phyloP scores from a whole-genome alignment of 1,140 invertebrate genomes.

The Conus betulinus region DNA sequence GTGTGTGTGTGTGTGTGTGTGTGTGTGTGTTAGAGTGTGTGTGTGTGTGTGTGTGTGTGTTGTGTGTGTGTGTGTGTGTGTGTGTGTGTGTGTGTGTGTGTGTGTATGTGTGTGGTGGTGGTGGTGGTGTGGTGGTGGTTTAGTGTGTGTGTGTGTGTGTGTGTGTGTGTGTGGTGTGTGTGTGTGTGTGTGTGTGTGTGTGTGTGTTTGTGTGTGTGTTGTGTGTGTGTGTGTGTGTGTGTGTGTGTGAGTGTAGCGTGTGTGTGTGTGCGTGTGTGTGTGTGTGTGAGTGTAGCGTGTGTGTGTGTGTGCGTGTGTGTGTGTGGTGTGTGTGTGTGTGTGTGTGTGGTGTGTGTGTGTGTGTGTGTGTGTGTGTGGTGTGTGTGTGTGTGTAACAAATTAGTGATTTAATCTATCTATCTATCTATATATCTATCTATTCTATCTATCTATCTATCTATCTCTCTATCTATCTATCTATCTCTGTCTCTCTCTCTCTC shows the following conservation, averaged over 20 bases:
- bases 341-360: neutral
- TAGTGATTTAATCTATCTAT: too few relatives aligned
- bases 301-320: slow-evolving; percentile 5
- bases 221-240: slow-evolving; percentile 10
- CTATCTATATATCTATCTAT: too few relatives aligned
- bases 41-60: neutral
- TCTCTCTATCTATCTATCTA: too few relatives aligned
- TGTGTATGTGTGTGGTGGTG: neutral
- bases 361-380: too few relatives aligned
- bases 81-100: neutral
- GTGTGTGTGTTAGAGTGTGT: neutral
- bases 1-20: neutral
- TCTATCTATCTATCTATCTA: too few relatives aligned
- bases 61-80: neutral
- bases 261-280: neutral
- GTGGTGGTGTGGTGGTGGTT: neutral
- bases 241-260: neutral
- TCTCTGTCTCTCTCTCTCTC: too few relatives aligned
- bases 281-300: neutral
- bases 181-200: slow-evolving; percentile 1
- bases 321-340: neutral
- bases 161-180: slow-evolving; percentile 9
- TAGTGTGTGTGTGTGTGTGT: neutral
- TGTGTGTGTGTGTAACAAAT: too few relatives aligned
- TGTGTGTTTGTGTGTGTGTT: neutral